These are phyloP conservation scores for Meiosimyza decipiens DNA, from an alignment of 2,888 invertebrate species.

Conservation along the genomic window DNA sequence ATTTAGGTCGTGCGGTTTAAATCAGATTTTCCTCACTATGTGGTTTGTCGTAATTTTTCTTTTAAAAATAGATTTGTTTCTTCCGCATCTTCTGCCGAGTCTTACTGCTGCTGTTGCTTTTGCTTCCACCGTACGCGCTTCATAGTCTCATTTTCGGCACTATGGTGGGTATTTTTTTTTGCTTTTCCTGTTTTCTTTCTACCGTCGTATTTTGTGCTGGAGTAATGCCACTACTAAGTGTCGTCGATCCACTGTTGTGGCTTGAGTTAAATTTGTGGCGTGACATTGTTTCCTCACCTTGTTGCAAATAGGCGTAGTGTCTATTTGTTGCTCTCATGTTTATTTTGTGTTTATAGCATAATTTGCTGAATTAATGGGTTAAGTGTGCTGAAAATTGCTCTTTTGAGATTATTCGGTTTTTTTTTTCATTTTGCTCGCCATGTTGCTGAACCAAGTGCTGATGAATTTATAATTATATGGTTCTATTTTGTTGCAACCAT, in stretches of 20 bases:
- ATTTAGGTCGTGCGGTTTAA: constrained; percentile 33
- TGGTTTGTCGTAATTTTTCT: constrained; percentile 3
- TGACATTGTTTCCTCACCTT: constrained; percentile 28
- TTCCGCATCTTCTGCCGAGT: background rate
- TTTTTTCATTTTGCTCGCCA: background rate
- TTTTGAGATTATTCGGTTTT: background rate
- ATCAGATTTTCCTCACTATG: background rate
- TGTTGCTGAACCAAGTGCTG: background rate
- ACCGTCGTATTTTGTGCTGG: background rate
- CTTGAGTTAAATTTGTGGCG: constrained; percentile 24
- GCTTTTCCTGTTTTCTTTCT: constrained; percentile 14
- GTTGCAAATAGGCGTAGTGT: background rate
- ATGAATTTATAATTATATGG: background rate
- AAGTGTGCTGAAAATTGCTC: constrained; percentile 25
- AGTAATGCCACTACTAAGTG: background rate
- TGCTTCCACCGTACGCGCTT: background rate
- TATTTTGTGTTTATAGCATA: constrained; percentile 4
- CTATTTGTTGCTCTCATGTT: background rate
- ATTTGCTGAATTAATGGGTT: constrained; percentile 23
- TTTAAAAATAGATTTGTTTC: constrained; percentile 18
- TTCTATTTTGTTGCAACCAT: too few species aligned
- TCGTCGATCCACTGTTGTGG: background rate
- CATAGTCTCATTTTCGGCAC: constrained; percentile 3
- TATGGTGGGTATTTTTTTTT: background rate
- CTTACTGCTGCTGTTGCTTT: background rate